These are phyloP conservation scores for Pollicipes pollicipes DNA, from an alignment of 1,140 invertebrate species.

Conservation along the genomic window DNA sequence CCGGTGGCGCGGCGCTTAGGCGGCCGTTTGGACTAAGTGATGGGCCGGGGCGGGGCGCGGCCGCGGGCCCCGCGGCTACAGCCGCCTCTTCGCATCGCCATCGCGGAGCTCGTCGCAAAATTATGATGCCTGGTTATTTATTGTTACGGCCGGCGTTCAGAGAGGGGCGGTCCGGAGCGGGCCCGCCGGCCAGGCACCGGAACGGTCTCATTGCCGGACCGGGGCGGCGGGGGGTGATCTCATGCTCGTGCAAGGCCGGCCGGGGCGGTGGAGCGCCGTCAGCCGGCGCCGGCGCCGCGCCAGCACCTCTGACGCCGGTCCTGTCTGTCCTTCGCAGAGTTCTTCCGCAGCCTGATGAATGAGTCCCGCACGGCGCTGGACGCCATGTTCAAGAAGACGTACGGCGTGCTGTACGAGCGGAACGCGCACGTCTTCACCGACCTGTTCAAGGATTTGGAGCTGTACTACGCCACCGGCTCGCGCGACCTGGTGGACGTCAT, in stretches of 20 bases:
- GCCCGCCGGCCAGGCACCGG: too few relatives aligned
- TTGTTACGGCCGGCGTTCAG: background rate
- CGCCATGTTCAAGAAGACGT: constrained; percentile 83
- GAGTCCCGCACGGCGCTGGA: constrained; percentile 71
- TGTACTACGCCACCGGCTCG: constrained; percentile 66
- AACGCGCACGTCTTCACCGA: constrained; percentile 82
- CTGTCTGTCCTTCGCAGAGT: background rate
- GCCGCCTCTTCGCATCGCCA: too few relatives aligned
- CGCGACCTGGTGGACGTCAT: constrained; percentile 65
- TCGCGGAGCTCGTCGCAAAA: background rate
- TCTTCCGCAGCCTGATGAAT: constrained; percentile 58
- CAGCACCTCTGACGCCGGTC: background rate
- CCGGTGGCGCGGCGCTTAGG: too few relatives aligned
- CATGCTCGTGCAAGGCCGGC: background rate
- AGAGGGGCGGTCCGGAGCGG: too few relatives aligned
- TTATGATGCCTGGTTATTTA: background rate
- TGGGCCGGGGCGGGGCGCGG: too few relatives aligned
- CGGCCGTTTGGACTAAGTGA: too few relatives aligned
- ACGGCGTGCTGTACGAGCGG: constrained; percentile 85
- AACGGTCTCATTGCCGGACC: too few relatives aligned
- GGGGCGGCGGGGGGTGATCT: background rate
- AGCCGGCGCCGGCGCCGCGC: too few relatives aligned
- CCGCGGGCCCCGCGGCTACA: too few relatives aligned
- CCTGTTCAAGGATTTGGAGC: constrained; percentile 73
- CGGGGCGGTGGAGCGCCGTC: background rate